phyloP scores from a whole-genome alignment of 2,888 invertebrate genomes.

The Hirtodrosophila confusa region DNA sequence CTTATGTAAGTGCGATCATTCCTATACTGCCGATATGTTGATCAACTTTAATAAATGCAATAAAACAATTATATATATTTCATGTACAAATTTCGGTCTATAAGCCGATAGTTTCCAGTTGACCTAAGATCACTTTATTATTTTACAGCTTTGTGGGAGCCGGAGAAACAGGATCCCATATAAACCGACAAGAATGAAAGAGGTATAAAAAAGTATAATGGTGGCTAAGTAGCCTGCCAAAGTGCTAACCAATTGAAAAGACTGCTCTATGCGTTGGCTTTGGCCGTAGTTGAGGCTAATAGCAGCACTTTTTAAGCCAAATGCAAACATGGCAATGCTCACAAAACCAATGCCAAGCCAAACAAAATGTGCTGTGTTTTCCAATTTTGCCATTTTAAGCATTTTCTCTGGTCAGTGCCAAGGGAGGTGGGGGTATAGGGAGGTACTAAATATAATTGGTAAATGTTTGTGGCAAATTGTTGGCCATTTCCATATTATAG shows the following conservation, averaged over 20 bases:
- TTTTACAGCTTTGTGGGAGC: no score
- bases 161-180: no score
- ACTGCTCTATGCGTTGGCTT: slow-evolving; percentile 19
- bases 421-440: neutral
- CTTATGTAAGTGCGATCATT: no score
- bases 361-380: slow-evolving; percentile 51
- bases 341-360: slow-evolving; percentile 50
- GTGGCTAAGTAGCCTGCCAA: neutral
- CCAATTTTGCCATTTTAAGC: slow-evolving; percentile 29
- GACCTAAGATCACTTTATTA: no score
- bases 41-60: no score
- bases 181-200: neutral
- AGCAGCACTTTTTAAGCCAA: slow-evolving; percentile 45
- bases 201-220: neutral
- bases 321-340: slow-evolving; percentile 51
- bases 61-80: no score
- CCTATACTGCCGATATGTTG: no score
- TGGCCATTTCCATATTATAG: slow-evolving; percentile 62
- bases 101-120: no score
- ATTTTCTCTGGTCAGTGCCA: slow-evolving; percentile 9
- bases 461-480: slow-evolving; percentile 69
- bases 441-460: slow-evolving; percentile 66
- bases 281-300: slow-evolving; percentile 22
- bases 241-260: slow-evolving; percentile 21
- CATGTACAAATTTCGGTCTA: no score